Evolutionary conservation across 2,113 vertebrate species (phyloP).

Genomic region (Stigmatopora argus): DNA sequence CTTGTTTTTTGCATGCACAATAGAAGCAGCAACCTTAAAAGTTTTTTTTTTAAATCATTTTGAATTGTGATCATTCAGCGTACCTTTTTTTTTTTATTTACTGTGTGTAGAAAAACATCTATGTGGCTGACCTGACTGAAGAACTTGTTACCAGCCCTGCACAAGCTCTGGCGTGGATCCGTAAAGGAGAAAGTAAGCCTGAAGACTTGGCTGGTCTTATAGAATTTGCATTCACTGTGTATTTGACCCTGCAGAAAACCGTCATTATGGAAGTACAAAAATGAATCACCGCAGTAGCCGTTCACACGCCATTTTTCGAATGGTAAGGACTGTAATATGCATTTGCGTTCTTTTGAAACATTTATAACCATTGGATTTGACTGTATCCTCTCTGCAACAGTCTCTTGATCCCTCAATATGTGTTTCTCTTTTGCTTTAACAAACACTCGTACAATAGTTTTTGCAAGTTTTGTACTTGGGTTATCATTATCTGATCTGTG

Average conservation of each 20-base stretch:
- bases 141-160: conserved; percentile 82
- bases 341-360: neutral
- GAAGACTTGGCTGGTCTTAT: neutral
- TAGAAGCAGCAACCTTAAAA: neutral
- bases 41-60: neutral
- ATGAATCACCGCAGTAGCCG: conserved; percentile 95
- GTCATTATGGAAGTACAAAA: conserved; percentile 92
- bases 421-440: too few species aligned
- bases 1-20: neutral
- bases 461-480: too few species aligned
- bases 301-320: conserved; percentile 94
- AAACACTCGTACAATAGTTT: too few species aligned
- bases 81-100: conserved; percentile 2
- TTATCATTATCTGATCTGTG: too few species aligned
- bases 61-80: neutral
- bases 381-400: neutral
- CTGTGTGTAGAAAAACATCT: conserved; percentile 80
- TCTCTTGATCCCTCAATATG: too few species aligned
- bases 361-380: neutral
- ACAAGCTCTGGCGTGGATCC: conserved; percentile 85
- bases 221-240: neutral
- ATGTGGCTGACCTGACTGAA: conserved; percentile 89
- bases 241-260: conserved; percentile 73
- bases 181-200: conserved; percentile 89
- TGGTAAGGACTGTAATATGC: conserved; percentile 71